These are phyloP conservation scores for Lophochroa leadbeateri DNA, from an alignment of 2,113 vertebrate genomes.

Conservation along the genomic window DNA sequence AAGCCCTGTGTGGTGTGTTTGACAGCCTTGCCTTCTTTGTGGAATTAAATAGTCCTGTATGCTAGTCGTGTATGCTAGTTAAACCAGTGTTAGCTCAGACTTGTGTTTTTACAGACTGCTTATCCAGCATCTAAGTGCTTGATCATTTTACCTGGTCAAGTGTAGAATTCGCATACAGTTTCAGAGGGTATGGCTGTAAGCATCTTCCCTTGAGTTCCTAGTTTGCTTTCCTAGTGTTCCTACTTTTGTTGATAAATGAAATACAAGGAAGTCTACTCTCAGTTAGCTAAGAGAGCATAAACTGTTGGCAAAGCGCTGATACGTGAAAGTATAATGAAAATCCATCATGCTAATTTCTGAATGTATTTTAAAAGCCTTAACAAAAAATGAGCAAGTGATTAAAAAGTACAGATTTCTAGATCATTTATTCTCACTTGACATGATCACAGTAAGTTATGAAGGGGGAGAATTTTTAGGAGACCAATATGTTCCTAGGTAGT, in stretches of 20 bases:
- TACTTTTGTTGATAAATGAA: background rate
- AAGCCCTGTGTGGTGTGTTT: background rate
- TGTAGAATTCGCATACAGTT: accelerated
- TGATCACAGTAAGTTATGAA: background rate
- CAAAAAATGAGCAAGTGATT: background rate
- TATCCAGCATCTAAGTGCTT: background rate
- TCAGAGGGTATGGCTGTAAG: background rate
- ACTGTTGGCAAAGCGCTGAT: background rate
- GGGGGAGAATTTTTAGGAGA: background rate
- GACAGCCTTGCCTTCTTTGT: background rate
- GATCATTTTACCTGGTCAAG: background rate
- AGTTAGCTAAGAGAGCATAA: background rate
- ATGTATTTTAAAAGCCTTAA: background rate
- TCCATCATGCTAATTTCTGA: background rate
- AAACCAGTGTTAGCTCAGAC: background rate
- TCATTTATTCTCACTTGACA: accelerated
- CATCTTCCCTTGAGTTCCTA: background rate
- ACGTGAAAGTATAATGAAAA: background rate
- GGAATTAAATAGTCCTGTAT: background rate
- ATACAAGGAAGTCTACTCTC: accelerated
- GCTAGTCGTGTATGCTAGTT: too few species aligned
- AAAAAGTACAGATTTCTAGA: background rate
- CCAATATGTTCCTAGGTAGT: background rate
- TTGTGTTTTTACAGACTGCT: accelerated
- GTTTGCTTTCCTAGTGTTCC: background rate